A percentile compares a stretch with the other conserved stretches of the same genome.
These are phyloP conservation scores for Trogon surrucura DNA, from an alignment of 2,113 vertebrate species.

Conservation along the genomic window DNA sequence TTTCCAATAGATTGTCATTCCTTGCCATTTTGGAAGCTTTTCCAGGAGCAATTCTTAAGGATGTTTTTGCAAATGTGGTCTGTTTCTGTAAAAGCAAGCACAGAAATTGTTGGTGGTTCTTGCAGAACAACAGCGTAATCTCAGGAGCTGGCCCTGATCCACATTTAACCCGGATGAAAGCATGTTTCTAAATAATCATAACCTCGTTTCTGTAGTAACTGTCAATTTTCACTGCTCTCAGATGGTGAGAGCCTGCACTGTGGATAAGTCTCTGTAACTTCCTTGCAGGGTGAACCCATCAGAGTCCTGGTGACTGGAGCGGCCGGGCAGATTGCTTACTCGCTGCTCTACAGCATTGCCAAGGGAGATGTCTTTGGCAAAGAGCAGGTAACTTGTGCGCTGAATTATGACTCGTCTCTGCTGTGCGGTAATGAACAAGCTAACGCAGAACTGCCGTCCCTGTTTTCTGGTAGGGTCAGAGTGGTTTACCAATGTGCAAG, in stretches of 20 bases:
- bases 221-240: not conserved
- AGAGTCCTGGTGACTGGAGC: conserved; percentile 95
- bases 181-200: not conserved
- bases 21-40: not conserved
- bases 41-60: not conserved
- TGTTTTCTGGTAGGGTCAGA: not conserved
- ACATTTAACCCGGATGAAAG: not conserved
- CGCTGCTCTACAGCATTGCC: conserved; percentile 92
- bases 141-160: not conserved
- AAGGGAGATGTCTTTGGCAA: conserved; percentile 97
- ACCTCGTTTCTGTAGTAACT: not conserved
- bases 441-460: not conserved
- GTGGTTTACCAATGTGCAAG: not conserved
- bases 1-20: not conserved
- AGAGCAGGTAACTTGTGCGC: conserved; percentile 87
- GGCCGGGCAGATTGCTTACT: conserved; percentile 97
- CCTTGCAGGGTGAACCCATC: conserved; percentile 86
- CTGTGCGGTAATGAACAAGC: not conserved
- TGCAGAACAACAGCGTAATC: not conserved
- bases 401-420: not conserved
- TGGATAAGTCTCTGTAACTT: not conserved
- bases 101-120: not conserved
- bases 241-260: not conserved
- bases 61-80: not conserved
- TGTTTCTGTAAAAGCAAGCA: not conserved